A percentile compares a stretch with the other conserved stretches of the same genome.
These are phyloP conservation scores for Parus major DNA, from an alignment of 2,113 vertebrate species.

Conservation along the genomic window DNA sequence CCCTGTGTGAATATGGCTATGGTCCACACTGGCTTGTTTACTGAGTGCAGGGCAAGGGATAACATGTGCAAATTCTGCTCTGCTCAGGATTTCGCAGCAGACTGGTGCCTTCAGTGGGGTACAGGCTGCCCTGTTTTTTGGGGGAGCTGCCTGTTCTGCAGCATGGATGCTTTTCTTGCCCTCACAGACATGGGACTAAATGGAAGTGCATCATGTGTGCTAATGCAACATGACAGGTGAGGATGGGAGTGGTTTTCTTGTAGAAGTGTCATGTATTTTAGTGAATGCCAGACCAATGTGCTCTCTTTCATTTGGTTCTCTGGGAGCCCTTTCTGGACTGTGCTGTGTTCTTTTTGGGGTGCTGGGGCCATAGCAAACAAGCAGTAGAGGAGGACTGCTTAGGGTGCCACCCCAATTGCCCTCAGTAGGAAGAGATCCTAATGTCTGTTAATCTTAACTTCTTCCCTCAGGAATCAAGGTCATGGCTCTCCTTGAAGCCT, in stretches of 20 bases:
- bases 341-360: neutral
- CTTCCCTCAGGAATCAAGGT: neutral
- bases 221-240: neutral
- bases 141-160: neutral
- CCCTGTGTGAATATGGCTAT: rapidly evolving
- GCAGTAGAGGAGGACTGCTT: neutral
- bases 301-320: neutral
- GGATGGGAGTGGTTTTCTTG: neutral
- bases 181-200: neutral
- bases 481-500: neutral
- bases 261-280: neutral
- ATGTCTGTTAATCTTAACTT: neutral
- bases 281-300: neutral
- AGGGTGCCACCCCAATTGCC: neutral
- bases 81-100: rapidly evolving
- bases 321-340: neutral
- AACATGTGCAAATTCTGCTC: neutral
- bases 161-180: neutral
- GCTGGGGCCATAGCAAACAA: neutral
- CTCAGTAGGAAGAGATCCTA: neutral
- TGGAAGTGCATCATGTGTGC: neutral
- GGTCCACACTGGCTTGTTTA: rapidly evolving
- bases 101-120: neutral
- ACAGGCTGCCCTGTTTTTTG: rapidly evolving
- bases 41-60: neutral